Percentiles rank a stretch among this genome's conserved stretches.
These are phyloP conservation scores for Dendrocincla tyrannina DNA, from an alignment of 2,797 vertebrate species.

Conservation along the genomic window DNA sequence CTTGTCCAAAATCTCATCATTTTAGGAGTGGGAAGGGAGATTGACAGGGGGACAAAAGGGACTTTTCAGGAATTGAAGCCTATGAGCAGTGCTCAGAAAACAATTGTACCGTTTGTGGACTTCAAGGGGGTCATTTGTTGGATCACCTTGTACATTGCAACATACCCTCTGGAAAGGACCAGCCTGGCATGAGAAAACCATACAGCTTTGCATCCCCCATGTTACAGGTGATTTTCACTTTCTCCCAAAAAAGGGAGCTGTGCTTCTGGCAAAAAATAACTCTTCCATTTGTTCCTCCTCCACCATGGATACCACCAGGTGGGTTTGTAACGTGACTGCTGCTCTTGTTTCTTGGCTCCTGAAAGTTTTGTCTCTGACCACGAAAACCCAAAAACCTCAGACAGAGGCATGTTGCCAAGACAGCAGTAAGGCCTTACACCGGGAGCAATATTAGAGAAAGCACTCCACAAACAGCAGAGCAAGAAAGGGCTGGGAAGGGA, in stretches of 20 bases:
- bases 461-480: fast-evolving
- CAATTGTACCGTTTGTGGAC: not conserved
- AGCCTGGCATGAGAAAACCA: not conserved
- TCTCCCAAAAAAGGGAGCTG: not conserved
- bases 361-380: slow-evolving; percentile 1
- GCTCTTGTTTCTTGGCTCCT: not conserved
- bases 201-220: not conserved
- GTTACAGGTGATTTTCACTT: not conserved
- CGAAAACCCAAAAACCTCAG: slow-evolving; percentile 12
- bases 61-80: not conserved
- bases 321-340: not conserved
- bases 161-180: not conserved
- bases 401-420: not conserved
- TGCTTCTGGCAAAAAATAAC: not conserved
- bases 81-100: not conserved
- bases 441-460: not conserved
- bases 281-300: not conserved
- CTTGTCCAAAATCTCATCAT: not conserved
- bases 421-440: not conserved
- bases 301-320: not conserved
- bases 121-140: not conserved
- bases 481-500: not conserved
- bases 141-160: not conserved
- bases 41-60: not conserved
- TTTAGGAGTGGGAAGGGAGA: not conserved